These are phyloP conservation scores for Vombatus ursinus DNA, from an alignment of 2,113 vertebrate species.

Conservation along the genomic window DNA sequence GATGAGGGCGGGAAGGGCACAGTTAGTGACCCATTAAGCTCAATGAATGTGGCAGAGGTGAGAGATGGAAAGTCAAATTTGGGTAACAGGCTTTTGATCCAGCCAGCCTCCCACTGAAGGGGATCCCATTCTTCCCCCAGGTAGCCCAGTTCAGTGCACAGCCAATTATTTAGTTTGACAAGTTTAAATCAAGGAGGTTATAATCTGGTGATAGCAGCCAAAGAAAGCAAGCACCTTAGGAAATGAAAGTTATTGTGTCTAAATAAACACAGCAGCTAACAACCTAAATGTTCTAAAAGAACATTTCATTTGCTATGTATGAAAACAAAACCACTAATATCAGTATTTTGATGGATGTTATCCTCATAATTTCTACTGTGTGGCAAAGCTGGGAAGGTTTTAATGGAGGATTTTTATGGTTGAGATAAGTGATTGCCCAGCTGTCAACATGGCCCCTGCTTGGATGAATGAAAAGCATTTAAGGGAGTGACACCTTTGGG, in stretches of 20 bases:
- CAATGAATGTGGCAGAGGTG: neutral
- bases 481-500: neutral
- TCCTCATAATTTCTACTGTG: neutral
- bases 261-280: slow-evolving; percentile 44
- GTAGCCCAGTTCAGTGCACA: neutral
- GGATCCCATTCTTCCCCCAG: neutral
- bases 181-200: slow-evolving; percentile 44
- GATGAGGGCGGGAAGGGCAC: too few relatives aligned
- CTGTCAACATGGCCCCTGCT: neutral
- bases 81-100: neutral
- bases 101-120: neutral
- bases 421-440: neutral
- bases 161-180: slow-evolving; percentile 44
- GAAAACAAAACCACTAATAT: slow-evolving; percentile 23
- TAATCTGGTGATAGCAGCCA: neutral
- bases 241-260: slow-evolving; percentile 51
- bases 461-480: slow-evolving; percentile 31
- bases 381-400: neutral
- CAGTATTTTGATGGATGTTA: neutral
- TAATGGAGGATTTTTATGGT: neutral
- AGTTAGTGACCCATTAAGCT: neutral
- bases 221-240: slow-evolving; percentile 31
- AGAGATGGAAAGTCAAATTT: neutral
- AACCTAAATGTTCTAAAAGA: slow-evolving; percentile 27
- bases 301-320: neutral